Evolutionary conservation across 2,113 vertebrate genomes (phyloP), one percentile per base, ranked within the genome.

Genomic region (Sphaerodactylus townsendi): DNA sequence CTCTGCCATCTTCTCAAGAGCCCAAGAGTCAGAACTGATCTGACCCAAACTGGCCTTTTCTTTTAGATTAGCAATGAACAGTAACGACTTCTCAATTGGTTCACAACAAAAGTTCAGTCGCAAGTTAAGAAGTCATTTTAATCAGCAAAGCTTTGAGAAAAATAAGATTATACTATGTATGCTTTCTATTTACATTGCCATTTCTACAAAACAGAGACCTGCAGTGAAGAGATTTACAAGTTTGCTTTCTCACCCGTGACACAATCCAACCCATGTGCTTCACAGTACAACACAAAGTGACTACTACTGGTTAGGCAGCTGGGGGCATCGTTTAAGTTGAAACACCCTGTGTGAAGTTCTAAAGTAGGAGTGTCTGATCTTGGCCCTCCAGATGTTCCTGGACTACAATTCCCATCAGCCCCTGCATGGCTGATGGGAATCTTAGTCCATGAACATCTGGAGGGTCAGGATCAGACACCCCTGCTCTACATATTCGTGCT

Each of bases 201-300:
- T 79, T 85, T 79, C 76, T 48, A 72, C 72, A 64, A 85, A 79
- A 19, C 7, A 15, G 7, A 46, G 39, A 44, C 33, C 50, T 70
- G 30, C n/a, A 44, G 35, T 33, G 35, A 41, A n/a, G 39, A 62
- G 39, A 79, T 79, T 85, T 78, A 72, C 53, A 72, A 7, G 48
- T 77, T 84, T 84, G 37, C 50, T 84, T 84, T 77, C 30, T 44
- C 75, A 10, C 82, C 50, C 19, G 70, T 44, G 39, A 59, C 69
- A 39, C n/a, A 56, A 11, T 13, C 56, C 30, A n/a, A 33, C 13
- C 48, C 33, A 23, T 65, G 28, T 33, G 48, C n/a, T 77, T 56
- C 66, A 35, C 19, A 56, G 7, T 8, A 2, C 25, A 37, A 59
- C 11, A 41, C 19, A 77, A 33, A 68, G 3, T 48, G 44, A 44